Evolutionary conservation across 2,797 vertebrate genomes (phyloP).

Genomic region (Crocodylus rhombifer): DNA sequence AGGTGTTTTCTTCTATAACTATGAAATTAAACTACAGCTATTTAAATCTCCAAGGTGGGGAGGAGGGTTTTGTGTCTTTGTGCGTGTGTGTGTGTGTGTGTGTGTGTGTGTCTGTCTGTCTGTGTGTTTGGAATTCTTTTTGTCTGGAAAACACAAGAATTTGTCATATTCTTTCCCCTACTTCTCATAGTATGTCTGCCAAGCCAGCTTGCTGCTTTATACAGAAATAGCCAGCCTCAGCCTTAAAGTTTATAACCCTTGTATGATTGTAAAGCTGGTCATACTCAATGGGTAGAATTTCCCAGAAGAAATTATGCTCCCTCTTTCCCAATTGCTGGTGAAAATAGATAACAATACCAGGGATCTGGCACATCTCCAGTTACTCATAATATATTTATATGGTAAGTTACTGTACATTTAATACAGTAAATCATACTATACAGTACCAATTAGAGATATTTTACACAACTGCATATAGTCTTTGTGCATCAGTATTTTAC

Average conservation of each 20-base stretch:
- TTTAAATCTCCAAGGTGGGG: neutral
- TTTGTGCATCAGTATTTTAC: constrained; percentile 21
- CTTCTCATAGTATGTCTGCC: neutral
- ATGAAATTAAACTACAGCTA: constrained; percentile 26
- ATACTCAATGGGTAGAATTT: neutral
- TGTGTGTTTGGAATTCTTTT: neutral
- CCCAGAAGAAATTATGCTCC: neutral
- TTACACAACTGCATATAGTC: neutral
- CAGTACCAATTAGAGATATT: constrained; percentile 7
- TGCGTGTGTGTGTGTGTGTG: no score
- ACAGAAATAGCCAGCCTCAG: neutral
- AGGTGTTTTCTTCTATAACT: constrained; percentile 1
- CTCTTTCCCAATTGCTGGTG: neutral
- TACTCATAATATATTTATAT: neutral
- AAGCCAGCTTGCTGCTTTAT: neutral
- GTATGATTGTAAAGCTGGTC: neutral
- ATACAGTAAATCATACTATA: neutral
- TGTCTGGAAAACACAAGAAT: neutral
- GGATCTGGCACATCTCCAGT: neutral
- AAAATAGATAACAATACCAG: neutral
- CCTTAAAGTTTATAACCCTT: neutral
- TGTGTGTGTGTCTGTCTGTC: no score
- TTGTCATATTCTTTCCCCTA: neutral
- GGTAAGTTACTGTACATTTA: constrained; percentile 15
- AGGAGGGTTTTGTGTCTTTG: no score